Evolutionary conservation across 35 echinoderm and acorn worm species (phyloP), one percentile per base, ranked within the genome.

Genomic region (Ptychodera flava): DNA sequence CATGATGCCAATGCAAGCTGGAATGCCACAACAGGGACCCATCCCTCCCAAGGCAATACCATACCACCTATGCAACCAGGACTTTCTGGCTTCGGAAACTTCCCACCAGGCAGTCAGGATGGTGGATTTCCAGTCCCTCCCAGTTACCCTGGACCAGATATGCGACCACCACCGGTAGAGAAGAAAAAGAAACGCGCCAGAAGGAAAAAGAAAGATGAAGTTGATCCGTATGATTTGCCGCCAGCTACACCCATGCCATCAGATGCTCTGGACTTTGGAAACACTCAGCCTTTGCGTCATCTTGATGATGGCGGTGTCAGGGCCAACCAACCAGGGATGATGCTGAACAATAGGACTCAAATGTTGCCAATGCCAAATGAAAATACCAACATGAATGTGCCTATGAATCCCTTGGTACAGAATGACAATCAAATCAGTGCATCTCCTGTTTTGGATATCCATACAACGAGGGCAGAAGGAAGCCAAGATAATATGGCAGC

Each of bases 91-190:
- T 1, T 80, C n/a, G 30, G 87, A 88, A 36, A 76, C 81, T 28
- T 32, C 64, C 79, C 79, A 81, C 29, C 78, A 81, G 31, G 27
- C 75, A 38, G 36, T 79, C 10, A 81, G 80, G 35, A 90, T 85
- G 84, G 52, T 75, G 90, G 86, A 14, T 92, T 88, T 32, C 83
- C 96, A 76, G 89, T 94, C 84, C 93, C 96, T n/a, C 96, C 96
- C 77, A 99, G 88, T 90, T 94, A 94, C 77, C 96, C 92, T 79
- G 81, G 84, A 35, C 77, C 85, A 31, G 92, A 93, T 37, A 84
- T 85, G 29, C 90, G 91, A 35, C 84, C 88, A 31, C 77, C 83
- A 28, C 88, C 85, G 32, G 37, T 77, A 82, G 92, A 94, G 45
- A 85, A 87, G 22, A 97, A 97, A 86, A 94, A 93, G 79, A 99